These are phyloP conservation scores for Xylocopa sonorina DNA, from an alignment of 1,140 invertebrate species.

Conservation along the genomic window DNA sequence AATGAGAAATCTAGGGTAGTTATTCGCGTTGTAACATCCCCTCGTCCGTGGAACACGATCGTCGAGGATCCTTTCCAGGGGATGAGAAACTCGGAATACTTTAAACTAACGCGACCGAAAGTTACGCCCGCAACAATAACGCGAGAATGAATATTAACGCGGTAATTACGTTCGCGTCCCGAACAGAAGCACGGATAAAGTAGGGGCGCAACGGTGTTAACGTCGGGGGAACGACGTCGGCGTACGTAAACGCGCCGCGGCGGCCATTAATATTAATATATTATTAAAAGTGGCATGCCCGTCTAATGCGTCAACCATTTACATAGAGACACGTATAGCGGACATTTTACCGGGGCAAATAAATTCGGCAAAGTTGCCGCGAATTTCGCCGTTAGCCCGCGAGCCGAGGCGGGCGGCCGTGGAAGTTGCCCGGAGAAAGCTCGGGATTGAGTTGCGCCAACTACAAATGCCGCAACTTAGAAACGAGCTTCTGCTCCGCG, in stretches of 20 bases:
- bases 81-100: too few species aligned
- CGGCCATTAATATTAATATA: conserved; percentile 50
- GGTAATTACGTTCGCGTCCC: conserved; percentile 23
- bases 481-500: not conserved
- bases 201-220: not conserved
- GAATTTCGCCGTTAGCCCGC: not conserved
- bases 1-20: too few species aligned
- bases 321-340: conserved; percentile 27
- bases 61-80: too few species aligned
- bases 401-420: not conserved
- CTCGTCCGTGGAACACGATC: too few species aligned
- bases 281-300: conserved; percentile 42
- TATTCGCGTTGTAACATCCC: too few species aligned
- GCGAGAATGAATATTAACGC: conserved; percentile 43
- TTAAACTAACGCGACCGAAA: not conserved
- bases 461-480: conserved; percentile 26
- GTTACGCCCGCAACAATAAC: not conserved
- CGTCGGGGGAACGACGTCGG: not conserved
- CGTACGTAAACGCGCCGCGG: conserved; percentile 7
- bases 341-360: conserved; percentile 30
- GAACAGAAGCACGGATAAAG: not conserved
- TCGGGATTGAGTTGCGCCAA: conserved; percentile 36
- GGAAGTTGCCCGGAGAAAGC: conserved; percentile 9
- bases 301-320: conserved; percentile 46
- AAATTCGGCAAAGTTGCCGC: conserved; percentile 37